phyloP scores from a whole-genome alignment of 2,113 vertebrate species.

The Enhydra lutris region DNA sequence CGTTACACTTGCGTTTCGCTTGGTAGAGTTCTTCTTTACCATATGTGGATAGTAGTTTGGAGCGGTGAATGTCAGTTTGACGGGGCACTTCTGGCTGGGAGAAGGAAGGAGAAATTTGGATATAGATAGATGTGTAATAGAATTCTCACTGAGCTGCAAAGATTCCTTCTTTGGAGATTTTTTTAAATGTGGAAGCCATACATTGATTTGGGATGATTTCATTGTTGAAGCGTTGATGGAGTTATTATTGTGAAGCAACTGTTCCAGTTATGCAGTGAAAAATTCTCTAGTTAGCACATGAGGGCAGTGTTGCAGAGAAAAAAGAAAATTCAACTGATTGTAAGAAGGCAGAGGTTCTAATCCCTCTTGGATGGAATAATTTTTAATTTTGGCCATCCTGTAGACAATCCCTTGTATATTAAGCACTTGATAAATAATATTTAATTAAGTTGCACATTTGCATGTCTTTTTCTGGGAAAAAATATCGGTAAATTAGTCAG shows the following conservation, averaged over 20 bases:
- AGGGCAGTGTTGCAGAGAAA: constrained; percentile 62
- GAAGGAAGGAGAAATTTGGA: background rate
- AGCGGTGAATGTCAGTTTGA: constrained; percentile 90
- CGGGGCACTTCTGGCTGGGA: constrained; percentile 85
- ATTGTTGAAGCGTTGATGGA: background rate
- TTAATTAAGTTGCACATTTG: background rate
- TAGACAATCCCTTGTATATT: background rate
- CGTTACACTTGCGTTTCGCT: constrained; percentile 96
- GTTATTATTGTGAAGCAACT: background rate
- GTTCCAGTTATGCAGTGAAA: background rate
- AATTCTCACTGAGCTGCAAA: background rate
- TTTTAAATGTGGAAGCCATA: background rate
- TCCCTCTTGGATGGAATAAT: background rate
- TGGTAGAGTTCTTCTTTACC: constrained; percentile 84
- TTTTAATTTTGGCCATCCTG: background rate
- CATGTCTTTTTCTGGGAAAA: background rate
- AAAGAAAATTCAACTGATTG: background rate
- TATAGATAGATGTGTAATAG: background rate
- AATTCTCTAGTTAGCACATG: constrained; percentile 40
- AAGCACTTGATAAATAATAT: background rate
- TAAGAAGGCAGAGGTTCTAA: constrained; percentile 38
- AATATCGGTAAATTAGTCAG: background rate
- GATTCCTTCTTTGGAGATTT: background rate
- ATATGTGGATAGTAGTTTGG: constrained; percentile 85
- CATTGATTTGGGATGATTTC: background rate